These are phyloP conservation scores for Ditula angustiorana DNA, from an alignment of 2,888 invertebrate species.

Conservation along the genomic window DNA sequence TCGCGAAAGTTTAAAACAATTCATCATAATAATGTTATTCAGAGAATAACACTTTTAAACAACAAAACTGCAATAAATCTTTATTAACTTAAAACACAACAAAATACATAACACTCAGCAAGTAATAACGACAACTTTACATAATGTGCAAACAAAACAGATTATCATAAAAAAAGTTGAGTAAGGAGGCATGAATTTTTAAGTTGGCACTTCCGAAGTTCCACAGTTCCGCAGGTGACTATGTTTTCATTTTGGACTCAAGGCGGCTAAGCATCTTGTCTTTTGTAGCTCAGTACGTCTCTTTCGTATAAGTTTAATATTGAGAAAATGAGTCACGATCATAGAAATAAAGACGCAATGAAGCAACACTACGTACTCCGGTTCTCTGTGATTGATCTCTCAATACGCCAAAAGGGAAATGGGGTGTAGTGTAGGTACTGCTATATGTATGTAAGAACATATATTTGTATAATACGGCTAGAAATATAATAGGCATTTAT, in stretches of 20 bases:
- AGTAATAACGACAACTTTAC: slow-evolving; percentile 27
- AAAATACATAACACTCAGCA: slow-evolving; percentile 13
- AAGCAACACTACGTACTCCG: too few species aligned
- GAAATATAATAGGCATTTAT: too few species aligned
- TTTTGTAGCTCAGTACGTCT: too few species aligned
- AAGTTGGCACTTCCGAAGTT: slow-evolving; percentile 13
- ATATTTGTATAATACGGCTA: too few species aligned
- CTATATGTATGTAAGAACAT: too few species aligned
- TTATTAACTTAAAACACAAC: slow-evolving; percentile 8
- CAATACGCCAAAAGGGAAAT: too few species aligned
- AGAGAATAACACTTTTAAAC: not conserved
- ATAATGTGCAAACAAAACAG: slow-evolving; percentile 29
- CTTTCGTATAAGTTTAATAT: too few species aligned
- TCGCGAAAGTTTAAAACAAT: too few species aligned
- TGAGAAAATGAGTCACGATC: too few species aligned
- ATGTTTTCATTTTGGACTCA: slow-evolving; percentile 1
- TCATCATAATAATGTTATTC: not conserved
- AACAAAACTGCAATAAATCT: not conserved
- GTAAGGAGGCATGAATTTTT: slow-evolving; percentile 33
- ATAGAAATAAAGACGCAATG: not conserved
- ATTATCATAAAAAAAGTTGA: slow-evolving; percentile 37
- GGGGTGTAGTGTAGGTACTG: too few species aligned
- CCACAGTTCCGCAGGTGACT: slow-evolving; percentile 24
- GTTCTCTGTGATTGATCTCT: too few species aligned
- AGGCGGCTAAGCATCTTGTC: not conserved